These are phyloP conservation scores for Meandrusa payeni DNA, from an alignment of 2,888 invertebrate species.

Conservation along the genomic window DNA sequence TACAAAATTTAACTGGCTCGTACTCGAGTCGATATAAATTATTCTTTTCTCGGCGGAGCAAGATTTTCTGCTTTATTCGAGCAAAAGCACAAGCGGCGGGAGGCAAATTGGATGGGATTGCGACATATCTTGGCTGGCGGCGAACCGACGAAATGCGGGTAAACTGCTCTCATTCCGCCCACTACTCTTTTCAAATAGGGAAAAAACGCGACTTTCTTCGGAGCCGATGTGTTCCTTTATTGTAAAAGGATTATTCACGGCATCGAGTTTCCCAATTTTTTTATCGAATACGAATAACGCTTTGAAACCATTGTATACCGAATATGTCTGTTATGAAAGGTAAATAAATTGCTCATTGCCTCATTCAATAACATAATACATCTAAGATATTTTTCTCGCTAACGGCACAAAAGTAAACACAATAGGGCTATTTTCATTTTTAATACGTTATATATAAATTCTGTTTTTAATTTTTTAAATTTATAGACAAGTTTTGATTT, in stretches of 20 bases:
- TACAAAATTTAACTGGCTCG: conserved; percentile 41
- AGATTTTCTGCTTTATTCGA: conserved; percentile 74
- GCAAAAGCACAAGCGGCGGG: conserved; percentile 62
- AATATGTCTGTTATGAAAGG: background rate
- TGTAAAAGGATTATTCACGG: conserved; percentile 28
- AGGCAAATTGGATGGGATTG: conserved; percentile 76
- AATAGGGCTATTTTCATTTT: too few species aligned
- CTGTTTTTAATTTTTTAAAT: too few species aligned
- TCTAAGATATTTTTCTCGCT: too few species aligned
- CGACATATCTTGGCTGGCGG: conserved; percentile 70
- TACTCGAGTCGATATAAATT: conserved; percentile 56
- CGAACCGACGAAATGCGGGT: conserved; percentile 68
- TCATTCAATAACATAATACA: too few species aligned
- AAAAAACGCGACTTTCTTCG: conserved; percentile 54
- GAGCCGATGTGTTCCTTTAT: conserved; percentile 38
- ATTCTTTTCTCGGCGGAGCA: conserved; percentile 58
- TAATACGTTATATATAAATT: too few species aligned
- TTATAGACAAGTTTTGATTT: too few species aligned
- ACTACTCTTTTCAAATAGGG: conserved; percentile 51
- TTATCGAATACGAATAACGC: conserved; percentile 8
- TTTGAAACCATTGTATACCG: conserved; percentile 8
- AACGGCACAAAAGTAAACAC: background rate
- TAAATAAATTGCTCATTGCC: background rate
- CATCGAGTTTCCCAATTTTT: conserved; percentile 10
- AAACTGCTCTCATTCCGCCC: conserved; percentile 63